A percentile compares a stretch with the other conserved stretches of the same genome.
These are phyloP conservation scores for Drosophila paranaensis DNA, from an alignment of 2,888 invertebrate genomes.

Conservation along the genomic window DNA sequence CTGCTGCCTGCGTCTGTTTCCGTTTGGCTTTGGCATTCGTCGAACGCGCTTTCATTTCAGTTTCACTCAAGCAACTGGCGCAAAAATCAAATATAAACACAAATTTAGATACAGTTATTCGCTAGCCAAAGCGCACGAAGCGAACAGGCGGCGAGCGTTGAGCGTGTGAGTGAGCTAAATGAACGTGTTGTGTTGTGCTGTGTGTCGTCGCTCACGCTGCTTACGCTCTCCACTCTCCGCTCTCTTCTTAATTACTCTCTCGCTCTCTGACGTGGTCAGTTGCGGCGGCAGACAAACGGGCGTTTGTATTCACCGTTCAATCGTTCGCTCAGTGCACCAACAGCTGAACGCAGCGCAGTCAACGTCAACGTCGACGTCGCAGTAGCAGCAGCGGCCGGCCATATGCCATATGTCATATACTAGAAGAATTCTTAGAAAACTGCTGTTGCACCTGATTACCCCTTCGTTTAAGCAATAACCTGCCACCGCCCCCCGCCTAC, in stretches of 20 bases:
- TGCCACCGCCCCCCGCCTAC: neutral
- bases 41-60: slow-evolving; percentile 76
- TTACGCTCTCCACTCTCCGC: slow-evolving; percentile 3
- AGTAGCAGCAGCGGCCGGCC: slow-evolving; percentile 2
- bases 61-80: slow-evolving; percentile 77
- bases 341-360: neutral
- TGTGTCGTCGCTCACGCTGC: slow-evolving; percentile 2
- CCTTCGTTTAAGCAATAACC: slow-evolving; percentile 1
- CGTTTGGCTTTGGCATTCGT: slow-evolving; percentile 57
- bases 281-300: slow-evolving; percentile 58
- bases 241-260: neutral
- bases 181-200: slow-evolving; percentile 4
- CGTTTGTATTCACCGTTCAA: slow-evolving; percentile 31
- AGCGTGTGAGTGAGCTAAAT: slow-evolving; percentile 11
- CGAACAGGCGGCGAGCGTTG: slow-evolving; percentile 7
- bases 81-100: slow-evolving; percentile 78
- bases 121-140: slow-evolving; percentile 21
- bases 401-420: slow-evolving; percentile 1
- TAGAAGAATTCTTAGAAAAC: slow-evolving; percentile 51
- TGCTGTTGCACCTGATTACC: slow-evolving; percentile 51
- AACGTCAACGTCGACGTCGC: neutral
- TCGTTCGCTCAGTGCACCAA: slow-evolving; percentile 25
- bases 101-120: slow-evolving; percentile 72
- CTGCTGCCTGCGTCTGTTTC: slow-evolving; percentile 21
- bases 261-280: slow-evolving; percentile 39